phyloP scores from a whole-genome alignment of 1,140 invertebrate genomes.

The Ooceraea biroi region DNA sequence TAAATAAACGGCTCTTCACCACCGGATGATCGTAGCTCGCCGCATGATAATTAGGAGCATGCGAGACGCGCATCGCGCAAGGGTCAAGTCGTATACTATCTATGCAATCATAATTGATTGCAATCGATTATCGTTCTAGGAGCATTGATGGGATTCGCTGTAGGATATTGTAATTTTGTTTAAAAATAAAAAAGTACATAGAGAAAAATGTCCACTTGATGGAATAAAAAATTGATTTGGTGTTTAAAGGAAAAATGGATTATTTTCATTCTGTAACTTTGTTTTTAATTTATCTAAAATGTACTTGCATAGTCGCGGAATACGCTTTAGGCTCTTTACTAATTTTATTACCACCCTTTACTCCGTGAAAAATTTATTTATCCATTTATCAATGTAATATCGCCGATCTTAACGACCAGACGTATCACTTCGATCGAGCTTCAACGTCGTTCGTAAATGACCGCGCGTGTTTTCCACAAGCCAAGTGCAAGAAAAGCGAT shows the following conservation, averaged over 20 bases:
- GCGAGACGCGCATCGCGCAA: background rate
- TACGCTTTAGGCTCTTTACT: background rate
- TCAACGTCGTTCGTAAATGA: background rate
- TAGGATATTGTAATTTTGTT: background rate
- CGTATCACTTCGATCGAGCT: background rate
- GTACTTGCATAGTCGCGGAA: background rate
- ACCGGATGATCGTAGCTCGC: constrained; percentile 1
- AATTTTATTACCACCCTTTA: background rate
- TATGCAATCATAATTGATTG: constrained; percentile 15
- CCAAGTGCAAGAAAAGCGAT: constrained; percentile 44
- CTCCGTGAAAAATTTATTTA: background rate
- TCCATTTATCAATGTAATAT: too few species aligned
- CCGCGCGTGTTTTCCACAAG: background rate
- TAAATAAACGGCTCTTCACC: constrained; percentile 36
- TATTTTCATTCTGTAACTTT: too few species aligned
- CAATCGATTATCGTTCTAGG: background rate
- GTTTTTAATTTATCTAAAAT: background rate
- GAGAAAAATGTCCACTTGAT: too few species aligned
- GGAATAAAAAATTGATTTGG: too few species aligned
- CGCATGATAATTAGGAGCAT: constrained; percentile 44
- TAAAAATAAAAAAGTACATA: background rate
- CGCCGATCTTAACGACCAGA: too few species aligned
- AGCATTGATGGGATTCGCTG: background rate
- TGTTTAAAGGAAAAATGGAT: too few species aligned
- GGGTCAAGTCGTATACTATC: background rate